phyloP scores from a whole-genome alignment of 1,140 invertebrate genomes.

The Euglossa dilemma region DNA sequence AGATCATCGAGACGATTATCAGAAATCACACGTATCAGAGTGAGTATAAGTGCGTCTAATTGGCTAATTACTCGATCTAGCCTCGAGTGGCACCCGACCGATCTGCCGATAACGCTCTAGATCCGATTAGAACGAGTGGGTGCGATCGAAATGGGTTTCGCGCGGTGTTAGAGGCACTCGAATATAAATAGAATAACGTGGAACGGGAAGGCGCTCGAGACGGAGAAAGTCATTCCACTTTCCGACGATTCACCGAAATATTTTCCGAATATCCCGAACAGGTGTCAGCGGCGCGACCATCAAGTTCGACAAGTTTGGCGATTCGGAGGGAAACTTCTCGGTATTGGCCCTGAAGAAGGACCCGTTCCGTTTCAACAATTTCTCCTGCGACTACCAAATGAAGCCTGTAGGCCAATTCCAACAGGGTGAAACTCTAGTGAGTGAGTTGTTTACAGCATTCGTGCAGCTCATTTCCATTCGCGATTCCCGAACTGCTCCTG shows the following conservation, averaged over 20 bases:
- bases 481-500: not conserved
- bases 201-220: not conserved
- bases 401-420: conserved; percentile 91
- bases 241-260: no score
- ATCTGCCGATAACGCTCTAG: not conserved
- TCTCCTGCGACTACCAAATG: conserved; percentile 89
- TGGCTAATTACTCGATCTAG: not conserved
- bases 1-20: conserved; percentile 91
- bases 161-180: not conserved
- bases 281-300: conserved; percentile 96
- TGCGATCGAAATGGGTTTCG: not conserved
- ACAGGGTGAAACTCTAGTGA: conserved; percentile 88
- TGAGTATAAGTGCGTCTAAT: conserved; percentile 83
- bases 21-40: conserved; percentile 90
- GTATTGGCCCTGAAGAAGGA: conserved; percentile 90
- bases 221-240: not conserved
- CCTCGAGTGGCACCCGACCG: conserved; percentile 33
- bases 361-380: conserved; percentile 82
- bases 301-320: conserved; percentile 94
- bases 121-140: conserved; percentile 19
- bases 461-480: conserved; percentile 22
- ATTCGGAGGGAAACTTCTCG: conserved; percentile 98
- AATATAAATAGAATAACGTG: no score
- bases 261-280: conserved; percentile 73
- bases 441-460: conserved; percentile 83